Base-by-base conservation (phyloP, 1,140 invertebrate species). In the Notospermus geniculatus region DNA sequence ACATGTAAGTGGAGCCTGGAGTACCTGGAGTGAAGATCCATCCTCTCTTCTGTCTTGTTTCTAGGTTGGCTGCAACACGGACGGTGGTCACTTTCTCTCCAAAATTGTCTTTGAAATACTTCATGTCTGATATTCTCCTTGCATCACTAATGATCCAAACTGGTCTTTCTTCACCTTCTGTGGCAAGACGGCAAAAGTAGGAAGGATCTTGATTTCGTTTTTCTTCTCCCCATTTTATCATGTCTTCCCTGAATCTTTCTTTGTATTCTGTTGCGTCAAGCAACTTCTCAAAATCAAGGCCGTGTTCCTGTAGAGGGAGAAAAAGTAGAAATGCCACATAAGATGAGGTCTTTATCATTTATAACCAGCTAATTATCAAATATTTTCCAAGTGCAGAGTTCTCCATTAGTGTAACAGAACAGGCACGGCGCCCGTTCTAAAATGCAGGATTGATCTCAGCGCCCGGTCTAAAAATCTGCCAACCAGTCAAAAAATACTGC, bases 161-260 rank as follows among this genome's bases (percentile, higher is more conserved):
- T 56, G 71, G 63, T 59, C 76, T 74, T 2, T 68, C 50, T 52
- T 22, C 43, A 23, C 56, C 54, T 13, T 66, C 70, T 45, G 72
- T 74, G 27, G 70, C 71, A 28, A 86, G 84, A 66, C 84, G 83
- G 79, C 94, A 97, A 82, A 98, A 98, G 78, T 88, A 93, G 4
- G 91, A 90, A 73, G 89, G 87, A 81, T 97, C 91, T 73, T 87
- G 73, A 1, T 82, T 79, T 67, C 95, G 82, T 65, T 89, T 85
- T 46, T 88, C 84, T 77, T 97, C 95, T 64, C 95, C 91, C 93
- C 94, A 98, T 66, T 86, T 83, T 28, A 94, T 90, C 95, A 98
- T 97, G 67, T 90, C 87, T 53, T 85, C 74, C 39, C 95, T 83
- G 80, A 92, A 91, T 60, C 85, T 83, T 82, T 98, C 95, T 80